Conservation (phyloP, 2,113 vertebrate genomes). For the Salvelinus sp. region DNA sequence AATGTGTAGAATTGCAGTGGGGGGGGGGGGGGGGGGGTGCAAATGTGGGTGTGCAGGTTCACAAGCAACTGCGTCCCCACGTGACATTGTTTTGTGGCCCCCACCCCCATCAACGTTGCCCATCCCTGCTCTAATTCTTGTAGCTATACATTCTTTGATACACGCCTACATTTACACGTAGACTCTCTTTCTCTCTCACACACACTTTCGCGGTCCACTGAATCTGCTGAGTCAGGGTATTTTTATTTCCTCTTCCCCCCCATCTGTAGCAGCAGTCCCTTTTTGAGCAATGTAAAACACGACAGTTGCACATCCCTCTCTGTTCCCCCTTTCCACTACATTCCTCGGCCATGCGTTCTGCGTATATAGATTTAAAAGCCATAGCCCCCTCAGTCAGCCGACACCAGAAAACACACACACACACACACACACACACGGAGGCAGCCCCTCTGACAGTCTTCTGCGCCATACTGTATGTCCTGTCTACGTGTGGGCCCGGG, state of each 20-base stretch:
- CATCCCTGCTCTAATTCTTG: no score
- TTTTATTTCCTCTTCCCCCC: neutral
- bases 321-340: constrained; percentile 21
- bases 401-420: no score
- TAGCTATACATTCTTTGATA: no score
- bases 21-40: no score
- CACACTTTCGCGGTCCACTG: neutral
- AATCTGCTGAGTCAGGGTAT: constrained; percentile 27
- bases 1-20: no score
- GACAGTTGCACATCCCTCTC: constrained; percentile 48
- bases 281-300: constrained; percentile 53
- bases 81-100: no score
- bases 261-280: constrained; percentile 25
- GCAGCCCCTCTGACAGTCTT: neutral
- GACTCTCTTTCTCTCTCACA: neutral
- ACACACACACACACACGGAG: no score
- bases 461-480: neutral
- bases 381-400: no score
- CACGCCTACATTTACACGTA: neutral
- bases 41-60: no score
- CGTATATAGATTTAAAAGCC: no score
- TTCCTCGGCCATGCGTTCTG: neutral
- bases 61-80: no score
- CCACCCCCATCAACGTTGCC: no score
- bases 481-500: neutral